phyloP scores from a whole-genome alignment of 2,113 vertebrate species.

The Peromyscus californicus region DNA sequence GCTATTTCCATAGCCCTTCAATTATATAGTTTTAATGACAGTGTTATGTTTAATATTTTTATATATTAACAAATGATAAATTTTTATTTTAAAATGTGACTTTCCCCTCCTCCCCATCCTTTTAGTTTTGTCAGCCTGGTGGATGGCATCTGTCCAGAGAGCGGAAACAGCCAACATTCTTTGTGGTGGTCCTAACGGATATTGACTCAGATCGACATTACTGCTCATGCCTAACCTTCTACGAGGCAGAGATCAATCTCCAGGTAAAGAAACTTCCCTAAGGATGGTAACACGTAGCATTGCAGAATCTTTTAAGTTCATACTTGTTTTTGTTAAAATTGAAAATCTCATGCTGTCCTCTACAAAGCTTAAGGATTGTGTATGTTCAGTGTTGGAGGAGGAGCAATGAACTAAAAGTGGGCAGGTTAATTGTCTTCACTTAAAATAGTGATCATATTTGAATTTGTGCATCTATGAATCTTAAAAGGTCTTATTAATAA shows the following conservation, averaged over 20 bases:
- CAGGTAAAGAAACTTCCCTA: conserved; percentile 90
- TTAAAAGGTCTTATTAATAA: too few species aligned
- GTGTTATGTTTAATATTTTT: conserved; percentile 1
- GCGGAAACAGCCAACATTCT: conserved; percentile 95
- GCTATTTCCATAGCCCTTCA: neutral
- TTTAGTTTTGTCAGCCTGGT: conserved; percentile 97
- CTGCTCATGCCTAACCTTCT: conserved; percentile 98
- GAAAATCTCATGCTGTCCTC: neutral
- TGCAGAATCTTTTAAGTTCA: neutral
- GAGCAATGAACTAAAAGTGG: conserved; percentile 33
- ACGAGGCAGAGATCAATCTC: conserved; percentile 97
- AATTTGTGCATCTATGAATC: neutral
- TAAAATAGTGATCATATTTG: conserved; percentile 26
- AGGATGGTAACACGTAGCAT: neutral
- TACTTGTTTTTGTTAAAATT: conserved; percentile 64
- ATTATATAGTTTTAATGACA: neutral
- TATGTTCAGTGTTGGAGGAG: conserved; percentile 1
- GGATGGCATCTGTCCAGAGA: conserved; percentile 97
- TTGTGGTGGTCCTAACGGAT: conserved; percentile 98
- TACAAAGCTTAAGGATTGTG: conserved; percentile 3
- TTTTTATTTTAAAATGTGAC: conserved; percentile 62
- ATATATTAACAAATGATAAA: conserved; percentile 34
- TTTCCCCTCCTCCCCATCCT: conserved; percentile 30
- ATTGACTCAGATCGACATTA: conserved; percentile 99
- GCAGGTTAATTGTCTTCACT: conserved; percentile 12